phyloP scores from a whole-genome alignment of 2,113 vertebrate genomes.

The Stictonetta naevosa region DNA sequence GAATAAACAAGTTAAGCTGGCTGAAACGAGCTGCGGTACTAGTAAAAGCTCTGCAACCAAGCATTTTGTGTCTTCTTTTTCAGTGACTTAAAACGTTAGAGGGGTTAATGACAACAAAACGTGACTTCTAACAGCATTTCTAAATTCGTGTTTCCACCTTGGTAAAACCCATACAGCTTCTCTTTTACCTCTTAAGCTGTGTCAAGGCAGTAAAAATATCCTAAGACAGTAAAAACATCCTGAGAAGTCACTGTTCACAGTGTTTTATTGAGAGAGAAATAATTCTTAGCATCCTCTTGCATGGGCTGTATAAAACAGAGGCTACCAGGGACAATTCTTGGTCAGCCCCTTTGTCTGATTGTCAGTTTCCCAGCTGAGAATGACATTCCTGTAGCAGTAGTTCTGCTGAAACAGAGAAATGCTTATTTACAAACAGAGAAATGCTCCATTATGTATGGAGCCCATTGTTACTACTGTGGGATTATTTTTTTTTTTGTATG shows the following conservation, averaged over 20 bases:
- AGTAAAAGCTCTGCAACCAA: not conserved
- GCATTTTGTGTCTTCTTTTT: not conserved
- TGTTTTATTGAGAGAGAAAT: not conserved
- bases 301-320: not conserved
- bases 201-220: not conserved
- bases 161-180: not conserved
- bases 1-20: constrained; percentile 7
- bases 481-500: not conserved
- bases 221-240: not conserved
- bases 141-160: not conserved
- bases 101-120: not conserved
- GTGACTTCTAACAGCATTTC: not conserved
- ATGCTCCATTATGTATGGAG: not conserved
- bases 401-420: not conserved
- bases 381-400: not conserved
- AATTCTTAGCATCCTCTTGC: not conserved
- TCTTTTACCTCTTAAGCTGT: constrained; percentile 8
- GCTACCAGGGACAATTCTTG: not conserved
- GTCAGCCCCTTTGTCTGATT: not conserved
- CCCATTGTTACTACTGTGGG: not conserved
- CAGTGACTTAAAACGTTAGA: not conserved
- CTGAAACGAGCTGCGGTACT: not conserved
- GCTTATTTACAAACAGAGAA: not conserved
- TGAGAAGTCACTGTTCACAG: not conserved
- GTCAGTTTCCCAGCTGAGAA: not conserved